A percentile compares a stretch with the other conserved stretches of the same genome.
Conservation (phyloP, 2,888 invertebrate genomes). For the Pandemis cinnamomeana region DNA sequence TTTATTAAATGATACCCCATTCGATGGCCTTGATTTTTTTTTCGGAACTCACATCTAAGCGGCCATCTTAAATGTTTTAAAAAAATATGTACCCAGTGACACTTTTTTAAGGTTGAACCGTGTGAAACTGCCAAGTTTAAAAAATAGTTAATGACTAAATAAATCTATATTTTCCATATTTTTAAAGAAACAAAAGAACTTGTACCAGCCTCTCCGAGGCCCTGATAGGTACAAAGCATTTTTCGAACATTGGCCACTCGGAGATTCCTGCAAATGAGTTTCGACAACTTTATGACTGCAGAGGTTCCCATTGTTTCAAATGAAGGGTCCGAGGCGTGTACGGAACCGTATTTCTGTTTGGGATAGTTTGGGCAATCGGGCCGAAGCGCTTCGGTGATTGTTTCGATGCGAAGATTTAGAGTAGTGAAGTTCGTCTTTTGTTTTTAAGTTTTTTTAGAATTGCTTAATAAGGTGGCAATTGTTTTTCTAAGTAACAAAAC, state of each 20-base stretch:
- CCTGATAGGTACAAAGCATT: slow-evolving; percentile 54
- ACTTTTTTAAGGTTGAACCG: too few relatives aligned
- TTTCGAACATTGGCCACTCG: slow-evolving; percentile 51
- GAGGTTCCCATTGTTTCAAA: slow-evolving; percentile 49
- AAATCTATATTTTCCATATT: not conserved
- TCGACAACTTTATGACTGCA: slow-evolving; percentile 53
- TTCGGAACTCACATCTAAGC: too few relatives aligned
- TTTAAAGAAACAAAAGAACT: slow-evolving; percentile 23
- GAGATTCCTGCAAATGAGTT: slow-evolving; percentile 57
- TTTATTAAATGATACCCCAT: too few relatives aligned
- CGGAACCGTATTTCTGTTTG: slow-evolving; percentile 23
- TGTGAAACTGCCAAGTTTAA: too few relatives aligned
- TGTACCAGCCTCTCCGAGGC: slow-evolving; percentile 39
- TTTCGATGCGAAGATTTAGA: slow-evolving; percentile 19
- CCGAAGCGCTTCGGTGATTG: slow-evolving; percentile 16
- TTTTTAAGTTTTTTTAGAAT: not conserved
- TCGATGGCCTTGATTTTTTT: too few relatives aligned
- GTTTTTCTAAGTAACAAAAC: too few relatives aligned
- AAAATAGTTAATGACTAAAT: too few relatives aligned
- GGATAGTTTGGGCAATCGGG: slow-evolving; percentile 15
- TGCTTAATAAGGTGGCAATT: not conserved
- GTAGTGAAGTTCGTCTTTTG: not conserved
- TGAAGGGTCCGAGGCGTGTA: slow-evolving; percentile 20
- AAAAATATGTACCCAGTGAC: too few relatives aligned
- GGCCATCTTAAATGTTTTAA: too few relatives aligned